These are phyloP conservation scores for Mesocricetus auratus DNA, from an alignment of 2,113 vertebrate genomes.

Conservation along the genomic window DNA sequence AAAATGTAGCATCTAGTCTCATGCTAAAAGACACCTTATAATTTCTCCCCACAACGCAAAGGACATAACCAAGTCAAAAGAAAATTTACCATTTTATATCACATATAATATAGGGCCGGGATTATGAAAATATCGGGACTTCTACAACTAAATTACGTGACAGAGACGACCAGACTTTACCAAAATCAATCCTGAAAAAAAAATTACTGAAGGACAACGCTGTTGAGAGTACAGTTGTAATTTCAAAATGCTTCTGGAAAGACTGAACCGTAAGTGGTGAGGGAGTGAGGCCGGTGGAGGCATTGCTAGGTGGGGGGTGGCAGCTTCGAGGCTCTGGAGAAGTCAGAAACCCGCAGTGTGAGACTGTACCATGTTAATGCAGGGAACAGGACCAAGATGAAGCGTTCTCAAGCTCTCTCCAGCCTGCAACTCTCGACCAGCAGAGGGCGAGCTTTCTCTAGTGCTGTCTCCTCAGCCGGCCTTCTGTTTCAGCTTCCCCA, in stretches of 20 bases:
- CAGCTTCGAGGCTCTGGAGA: neutral
- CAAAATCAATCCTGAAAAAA: neutral
- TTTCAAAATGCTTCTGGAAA: neutral
- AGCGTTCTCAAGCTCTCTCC: accelerated
- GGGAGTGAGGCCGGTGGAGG: neutral
- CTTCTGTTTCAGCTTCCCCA: neutral
- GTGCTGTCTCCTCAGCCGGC: neutral
- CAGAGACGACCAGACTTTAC: neutral
- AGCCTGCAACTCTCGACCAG: neutral
- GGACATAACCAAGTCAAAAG: neutral
- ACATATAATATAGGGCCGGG: neutral
- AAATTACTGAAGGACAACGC: neutral
- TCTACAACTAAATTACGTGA: neutral
- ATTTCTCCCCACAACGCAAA: too few relatives aligned
- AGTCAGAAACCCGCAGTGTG: neutral
- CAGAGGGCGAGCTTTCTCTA: neutral
- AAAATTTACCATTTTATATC: neutral
- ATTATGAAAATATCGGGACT: neutral
- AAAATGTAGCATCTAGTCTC: neutral
- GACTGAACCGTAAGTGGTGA: neutral
- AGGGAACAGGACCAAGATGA: neutral
- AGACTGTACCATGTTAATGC: neutral
- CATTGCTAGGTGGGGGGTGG: accelerated
- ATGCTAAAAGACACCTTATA: neutral
- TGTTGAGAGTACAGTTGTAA: neutral